Percentiles rank a stretch among this genome's conserved stretches.
These are phyloP conservation scores for Drosophila affinis DNA, from an alignment of 2,888 invertebrate species.

Conservation along the genomic window DNA sequence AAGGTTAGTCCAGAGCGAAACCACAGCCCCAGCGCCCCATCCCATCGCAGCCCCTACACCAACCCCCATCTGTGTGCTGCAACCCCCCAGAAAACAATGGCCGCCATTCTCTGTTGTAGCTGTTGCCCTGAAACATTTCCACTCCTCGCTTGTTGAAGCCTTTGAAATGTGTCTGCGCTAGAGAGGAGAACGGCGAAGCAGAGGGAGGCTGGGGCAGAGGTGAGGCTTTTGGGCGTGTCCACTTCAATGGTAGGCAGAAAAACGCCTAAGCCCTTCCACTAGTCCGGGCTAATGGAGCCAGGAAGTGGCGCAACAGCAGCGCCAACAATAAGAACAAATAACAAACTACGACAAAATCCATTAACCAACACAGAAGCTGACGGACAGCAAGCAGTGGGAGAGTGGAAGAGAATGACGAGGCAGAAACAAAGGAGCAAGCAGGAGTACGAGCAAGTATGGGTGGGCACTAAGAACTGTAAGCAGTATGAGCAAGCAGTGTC, in stretches of 20 bases:
- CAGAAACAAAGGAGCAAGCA: slow-evolving; percentile 6
- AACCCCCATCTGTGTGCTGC: not conserved
- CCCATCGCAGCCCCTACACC: not conserved
- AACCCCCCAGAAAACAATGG: slow-evolving; percentile 41
- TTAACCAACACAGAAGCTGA: slow-evolving; percentile 61
- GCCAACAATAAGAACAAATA: slow-evolving; percentile 27
- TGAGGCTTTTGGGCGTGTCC: slow-evolving; percentile 60
- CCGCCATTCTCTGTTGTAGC: slow-evolving; percentile 62
- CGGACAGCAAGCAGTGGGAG: slow-evolving; percentile 30
- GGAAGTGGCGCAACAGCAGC: slow-evolving; percentile 56
- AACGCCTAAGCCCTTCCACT: slow-evolving; percentile 61
- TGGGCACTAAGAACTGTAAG: too few relatives aligned
- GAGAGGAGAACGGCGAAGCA: not conserved
- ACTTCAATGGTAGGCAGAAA: slow-evolving; percentile 65
- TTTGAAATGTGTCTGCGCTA: slow-evolving; percentile 63
- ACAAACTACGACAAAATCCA: slow-evolving; percentile 48
- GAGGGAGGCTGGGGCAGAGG: not conserved
- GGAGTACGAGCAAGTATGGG: slow-evolving; percentile 1
- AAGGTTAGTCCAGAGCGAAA: slow-evolving; percentile 50
- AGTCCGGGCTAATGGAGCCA: slow-evolving; percentile 63
- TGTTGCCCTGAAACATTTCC: slow-evolving; percentile 59
- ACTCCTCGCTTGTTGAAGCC: slow-evolving; percentile 58
- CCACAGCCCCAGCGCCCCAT: slow-evolving; percentile 15
- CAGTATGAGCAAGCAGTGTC: too few relatives aligned
- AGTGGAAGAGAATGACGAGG: slow-evolving; percentile 7